Evolutionary conservation across 2,797 vertebrate genomes (phyloP), one percentile per base, ranked within the genome.

Genomic region (Catostomus latipinnis): DNA sequence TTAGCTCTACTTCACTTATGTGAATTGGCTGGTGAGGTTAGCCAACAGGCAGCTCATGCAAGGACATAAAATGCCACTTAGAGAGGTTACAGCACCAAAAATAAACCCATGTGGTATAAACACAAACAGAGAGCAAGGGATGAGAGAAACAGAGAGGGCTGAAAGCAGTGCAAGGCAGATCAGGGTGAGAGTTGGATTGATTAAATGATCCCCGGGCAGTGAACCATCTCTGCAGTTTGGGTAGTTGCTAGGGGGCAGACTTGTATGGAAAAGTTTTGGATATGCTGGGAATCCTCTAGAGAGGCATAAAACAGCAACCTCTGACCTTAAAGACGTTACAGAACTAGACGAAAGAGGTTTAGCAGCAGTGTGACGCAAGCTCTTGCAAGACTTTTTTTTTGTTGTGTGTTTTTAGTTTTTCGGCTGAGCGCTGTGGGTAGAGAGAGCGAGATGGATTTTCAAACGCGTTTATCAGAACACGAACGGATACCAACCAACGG

Each of bases 1-100:
- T 34, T 34, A 34, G 34, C 34, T 34, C 34, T 34, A 85, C 89
- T 91, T 89, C 58, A 85, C 87, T 86, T 90, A 91, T 91, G 90
- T 65, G 68, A 70, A 68, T 71, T 77, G 14, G 58, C 65, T 45
- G 70, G 81, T 72, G 62, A 67, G 48, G 56, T 49, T 78, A 65
- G 46, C 80, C 74, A 48, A 80, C 63, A 78, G 68, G 52, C 74
- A 57, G 67, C 54, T 69, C 48, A 62, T 62, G 45, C 45, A 63
- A 34, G 34, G 34, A 34, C 34, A 34, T 34, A 3, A 34, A 2
- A 34, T 74, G 22, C 45, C 54, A 56, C 18, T 50, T 46, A 61
- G 66, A 68, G 66, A 46, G 43, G 61, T 57, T 56, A 68, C 18
- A 71, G 43, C 13, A 12, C 73, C 67, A 52, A 13, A 74, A 72